Evolutionary conservation across 2,888 invertebrate species (phyloP).

Genomic region (Synergus itoensis): DNA sequence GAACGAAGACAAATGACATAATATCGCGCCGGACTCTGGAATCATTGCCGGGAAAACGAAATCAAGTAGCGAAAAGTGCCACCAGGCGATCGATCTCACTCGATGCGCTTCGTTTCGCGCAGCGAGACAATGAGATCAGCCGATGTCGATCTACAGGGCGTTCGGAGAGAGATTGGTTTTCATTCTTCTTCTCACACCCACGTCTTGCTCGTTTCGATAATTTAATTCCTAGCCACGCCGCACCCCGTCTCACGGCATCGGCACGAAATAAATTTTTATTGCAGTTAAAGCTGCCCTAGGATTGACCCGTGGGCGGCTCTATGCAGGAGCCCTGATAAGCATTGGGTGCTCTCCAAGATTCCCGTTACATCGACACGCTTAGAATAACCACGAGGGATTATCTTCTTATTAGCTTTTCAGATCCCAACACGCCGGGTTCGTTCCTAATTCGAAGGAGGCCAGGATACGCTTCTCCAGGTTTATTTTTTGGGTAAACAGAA

Average conservation of each 20-base stretch:
- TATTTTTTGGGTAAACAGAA: neutral
- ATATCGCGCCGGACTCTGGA: conserved; percentile 71
- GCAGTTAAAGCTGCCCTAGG: conserved; percentile 60
- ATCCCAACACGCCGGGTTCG: conserved; percentile 45
- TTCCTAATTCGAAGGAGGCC: conserved; percentile 19
- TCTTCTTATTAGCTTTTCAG: conserved; percentile 54
- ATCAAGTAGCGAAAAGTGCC: conserved; percentile 69
- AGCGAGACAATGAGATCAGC: conserved; percentile 68
- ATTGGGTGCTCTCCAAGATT: conserved; percentile 40
- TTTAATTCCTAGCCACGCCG: conserved; percentile 62
- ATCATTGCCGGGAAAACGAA: conserved; percentile 72
- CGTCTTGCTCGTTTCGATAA: conserved; percentile 61
- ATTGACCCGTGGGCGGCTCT: conserved; percentile 54
- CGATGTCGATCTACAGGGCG: conserved; percentile 63
- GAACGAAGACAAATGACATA: conserved; percentile 76
- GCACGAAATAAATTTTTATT: conserved; percentile 67
- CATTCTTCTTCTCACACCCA: conserved; percentile 50
- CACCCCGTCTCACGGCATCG: conserved; percentile 2
- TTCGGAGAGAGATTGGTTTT: conserved; percentile 66
- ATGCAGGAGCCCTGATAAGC: conserved; percentile 41
- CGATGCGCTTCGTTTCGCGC: conserved; percentile 67
- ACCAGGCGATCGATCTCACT: conserved; percentile 68
- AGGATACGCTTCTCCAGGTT: neutral
- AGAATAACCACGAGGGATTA: conserved; percentile 49
- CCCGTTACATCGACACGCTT: conserved; percentile 51